phyloP scores from a whole-genome alignment of 2,113 vertebrate genomes.

The Lepus americanus region DNA sequence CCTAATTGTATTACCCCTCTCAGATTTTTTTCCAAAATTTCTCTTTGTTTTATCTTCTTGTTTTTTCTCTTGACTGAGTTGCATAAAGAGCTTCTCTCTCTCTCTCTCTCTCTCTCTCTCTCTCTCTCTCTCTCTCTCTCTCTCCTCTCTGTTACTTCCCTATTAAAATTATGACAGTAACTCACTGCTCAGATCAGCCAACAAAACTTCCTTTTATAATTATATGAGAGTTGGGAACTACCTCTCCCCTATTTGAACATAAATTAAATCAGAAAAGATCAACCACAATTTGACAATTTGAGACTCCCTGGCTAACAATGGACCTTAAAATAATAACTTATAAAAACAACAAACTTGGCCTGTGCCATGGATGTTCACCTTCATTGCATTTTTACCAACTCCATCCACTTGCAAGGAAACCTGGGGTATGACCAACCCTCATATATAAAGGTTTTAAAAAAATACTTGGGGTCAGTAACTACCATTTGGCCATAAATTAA shows the following conservation, averaged over 20 bases:
- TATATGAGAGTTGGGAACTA: conserved; percentile 17
- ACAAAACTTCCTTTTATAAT: conserved; percentile 23
- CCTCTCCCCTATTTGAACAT: not conserved
- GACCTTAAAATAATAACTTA: conserved; percentile 15
- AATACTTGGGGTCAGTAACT: conserved; percentile 25
- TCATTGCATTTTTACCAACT: conserved; percentile 31
- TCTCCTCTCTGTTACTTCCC: not conserved
- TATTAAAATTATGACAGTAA: conserved; percentile 4
- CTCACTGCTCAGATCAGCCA: not conserved
- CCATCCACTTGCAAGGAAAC: conserved; percentile 19
- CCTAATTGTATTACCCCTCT: not conserved
- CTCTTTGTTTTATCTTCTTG: conserved; percentile 36
- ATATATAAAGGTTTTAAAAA: conserved; percentile 47
- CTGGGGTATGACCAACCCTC: not conserved
- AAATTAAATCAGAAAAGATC: conserved; percentile 29
- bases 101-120: not conserved
- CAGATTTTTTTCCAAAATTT: not conserved
- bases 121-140: not conserved
- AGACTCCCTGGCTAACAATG: not conserved
- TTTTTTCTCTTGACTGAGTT: conserved; percentile 51
- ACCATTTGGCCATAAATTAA: conserved; percentile 79
- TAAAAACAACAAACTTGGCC: not conserved
- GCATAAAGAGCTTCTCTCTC: not conserved
- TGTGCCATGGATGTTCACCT: not conserved
- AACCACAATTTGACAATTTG: conserved; percentile 29